A percentile compares a stretch with the other conserved stretches of the same genome.
Conservation (phyloP, 2,888 invertebrate species). For the Spisula solida region DNA sequence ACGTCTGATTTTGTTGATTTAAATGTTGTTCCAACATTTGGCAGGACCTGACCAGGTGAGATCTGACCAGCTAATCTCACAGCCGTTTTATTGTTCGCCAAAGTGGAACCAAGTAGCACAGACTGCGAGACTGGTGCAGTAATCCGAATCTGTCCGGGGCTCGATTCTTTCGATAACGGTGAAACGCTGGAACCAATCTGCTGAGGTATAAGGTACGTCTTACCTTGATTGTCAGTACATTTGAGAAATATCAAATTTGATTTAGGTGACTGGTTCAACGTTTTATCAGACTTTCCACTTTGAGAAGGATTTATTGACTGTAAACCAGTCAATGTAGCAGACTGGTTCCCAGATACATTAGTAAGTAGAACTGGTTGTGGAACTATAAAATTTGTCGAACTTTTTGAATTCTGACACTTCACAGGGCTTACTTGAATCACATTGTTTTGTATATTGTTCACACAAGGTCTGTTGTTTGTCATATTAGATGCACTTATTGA, state of each 20-base stretch:
- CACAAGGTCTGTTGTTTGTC: not conserved
- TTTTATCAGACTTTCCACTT: slow-evolving; percentile 20
- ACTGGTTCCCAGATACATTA: slow-evolving; percentile 41
- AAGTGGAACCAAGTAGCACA: slow-evolving; percentile 37
- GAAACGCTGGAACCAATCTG: slow-evolving; percentile 70
- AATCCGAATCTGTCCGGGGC: slow-evolving; percentile 34
- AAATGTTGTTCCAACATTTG: not conserved
- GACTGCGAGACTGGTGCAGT: slow-evolving; percentile 39
- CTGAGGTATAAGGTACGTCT: slow-evolving; percentile 81
- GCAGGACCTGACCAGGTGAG: slow-evolving; percentile 21
- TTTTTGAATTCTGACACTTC: slow-evolving; percentile 30
- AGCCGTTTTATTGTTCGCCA: not conserved
- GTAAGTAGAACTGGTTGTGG: slow-evolving; percentile 50
- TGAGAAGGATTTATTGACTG: slow-evolving; percentile 25
- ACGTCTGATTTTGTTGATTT: slow-evolving; percentile 5
- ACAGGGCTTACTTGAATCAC: slow-evolving; percentile 44
- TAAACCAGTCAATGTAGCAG: slow-evolving; percentile 52
- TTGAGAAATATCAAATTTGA: slow-evolving; percentile 71
- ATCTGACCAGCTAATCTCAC: not conserved
- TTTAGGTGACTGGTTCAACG: slow-evolving; percentile 53
- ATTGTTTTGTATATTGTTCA: slow-evolving; percentile 18
- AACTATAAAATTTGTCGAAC: slow-evolving; percentile 39
- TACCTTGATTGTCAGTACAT: slow-evolving; percentile 81
- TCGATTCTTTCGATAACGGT: slow-evolving; percentile 21
- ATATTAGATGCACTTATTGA: slow-evolving; percentile 54